These are phyloP conservation scores for Amblyjoppa fuscipennis DNA, from an alignment of 2,888 invertebrate genomes.

Conservation along the genomic window DNA sequence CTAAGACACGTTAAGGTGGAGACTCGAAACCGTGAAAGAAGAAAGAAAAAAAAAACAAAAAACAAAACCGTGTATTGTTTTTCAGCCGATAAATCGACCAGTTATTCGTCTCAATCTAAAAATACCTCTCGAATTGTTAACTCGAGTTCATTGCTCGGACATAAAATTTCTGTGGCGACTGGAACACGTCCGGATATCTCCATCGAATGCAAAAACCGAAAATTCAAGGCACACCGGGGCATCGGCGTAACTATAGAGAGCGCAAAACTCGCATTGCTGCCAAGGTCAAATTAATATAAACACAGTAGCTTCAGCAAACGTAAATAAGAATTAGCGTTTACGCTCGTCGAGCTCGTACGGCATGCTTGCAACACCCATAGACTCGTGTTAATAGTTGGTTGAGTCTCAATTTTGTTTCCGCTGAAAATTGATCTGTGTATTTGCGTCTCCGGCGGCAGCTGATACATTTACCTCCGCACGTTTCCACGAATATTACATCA, in stretches of 20 bases:
- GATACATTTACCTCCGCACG: neutral
- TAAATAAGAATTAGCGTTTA: constrained; percentile 48
- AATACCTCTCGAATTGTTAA: neutral
- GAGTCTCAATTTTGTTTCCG: neutral
- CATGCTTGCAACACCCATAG: neutral
- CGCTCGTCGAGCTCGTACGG: constrained; percentile 6
- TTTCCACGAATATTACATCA: constrained; percentile 23
- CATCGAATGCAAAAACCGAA: constrained; percentile 45
- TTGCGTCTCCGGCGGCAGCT: neutral
- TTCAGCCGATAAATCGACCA: neutral
- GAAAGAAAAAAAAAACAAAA: neutral
- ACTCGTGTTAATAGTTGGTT: neutral
- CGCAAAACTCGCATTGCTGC: constrained; percentile 54
- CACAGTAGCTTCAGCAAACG: constrained; percentile 50
- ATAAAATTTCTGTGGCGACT: neutral
- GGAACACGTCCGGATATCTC: neutral
- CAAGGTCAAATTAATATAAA: constrained; percentile 69
- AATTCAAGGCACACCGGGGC: constrained; percentile 38
- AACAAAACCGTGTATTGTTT: neutral
- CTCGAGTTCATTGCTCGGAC: neutral
- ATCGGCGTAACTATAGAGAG: constrained; percentile 44
- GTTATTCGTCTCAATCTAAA: neutral
- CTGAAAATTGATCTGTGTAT: constrained; percentile 3
- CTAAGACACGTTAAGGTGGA: neutral
- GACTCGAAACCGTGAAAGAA: neutral